Evolutionary conservation across 2,797 vertebrate species (phyloP).

Genomic region (Chaetophractus vellerosus): DNA sequence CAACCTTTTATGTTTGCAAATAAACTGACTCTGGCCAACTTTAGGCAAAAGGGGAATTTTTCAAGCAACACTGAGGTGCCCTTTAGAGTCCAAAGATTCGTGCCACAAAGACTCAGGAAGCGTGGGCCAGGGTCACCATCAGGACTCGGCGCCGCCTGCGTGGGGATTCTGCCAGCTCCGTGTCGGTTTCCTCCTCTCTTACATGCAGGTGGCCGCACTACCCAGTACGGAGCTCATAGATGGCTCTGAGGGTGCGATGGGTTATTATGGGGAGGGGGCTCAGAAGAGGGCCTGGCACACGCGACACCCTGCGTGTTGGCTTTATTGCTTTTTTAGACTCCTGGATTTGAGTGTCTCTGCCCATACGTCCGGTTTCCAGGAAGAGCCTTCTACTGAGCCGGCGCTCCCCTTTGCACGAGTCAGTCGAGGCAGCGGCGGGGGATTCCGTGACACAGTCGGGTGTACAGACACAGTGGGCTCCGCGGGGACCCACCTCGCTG

Average conservation of each 20-base stretch:
- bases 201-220: neutral
- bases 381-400: neutral
- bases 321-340: neutral
- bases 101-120: neutral
- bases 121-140: neutral
- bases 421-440: neutral
- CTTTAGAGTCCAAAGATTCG: neutral
- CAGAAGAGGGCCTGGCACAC: neutral
- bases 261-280: neutral
- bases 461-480: no score
- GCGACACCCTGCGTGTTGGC: neutral
- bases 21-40: neutral
- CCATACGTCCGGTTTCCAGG: neutral
- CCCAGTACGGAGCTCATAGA: neutral
- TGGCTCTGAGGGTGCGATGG: constrained; percentile 11
- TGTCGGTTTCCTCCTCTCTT: neutral
- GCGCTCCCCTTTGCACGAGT: neutral
- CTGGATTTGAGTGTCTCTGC: neutral
- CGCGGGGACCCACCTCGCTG: neutral
- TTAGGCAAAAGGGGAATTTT: neutral
- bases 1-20: neutral
- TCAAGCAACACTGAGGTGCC: neutral
- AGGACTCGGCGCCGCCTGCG: neutral
- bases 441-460: neutral
- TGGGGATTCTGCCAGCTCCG: no score